Evolutionary conservation across 1,140 invertebrate species (phyloP), one percentile per base, ranked within the genome.

Genomic region (Asobara japonica): DNA sequence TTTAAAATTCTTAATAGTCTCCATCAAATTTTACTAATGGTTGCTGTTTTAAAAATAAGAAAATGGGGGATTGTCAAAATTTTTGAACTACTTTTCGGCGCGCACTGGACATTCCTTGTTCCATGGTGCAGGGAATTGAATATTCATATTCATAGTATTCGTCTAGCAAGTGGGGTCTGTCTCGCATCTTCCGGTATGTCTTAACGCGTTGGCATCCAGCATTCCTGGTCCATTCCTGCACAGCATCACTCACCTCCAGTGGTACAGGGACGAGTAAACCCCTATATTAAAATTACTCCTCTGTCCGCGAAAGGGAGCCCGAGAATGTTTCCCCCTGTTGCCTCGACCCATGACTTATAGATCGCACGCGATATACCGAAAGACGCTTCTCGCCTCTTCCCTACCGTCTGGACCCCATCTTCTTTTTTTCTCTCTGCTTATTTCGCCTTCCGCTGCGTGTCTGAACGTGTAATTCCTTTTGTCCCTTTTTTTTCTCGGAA

Each of bases 261-360:
- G n/a, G n/a, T 33, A 27, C 38, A 20, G 56, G 33, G 31, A 64
- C 65, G 48, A 71, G 25, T 18, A 31, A 65, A 77, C 70, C 25
- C 70, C 60, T 65, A 74, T 77, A 79, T 79, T 78, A 78, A 79
- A 79, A 74, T 65, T 69, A 75, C 45, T 75, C 60, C 41, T 36
- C 22, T 33, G 30, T 31, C 45, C n/a, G 5, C 29, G 60, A 18
- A 29, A 69, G 16, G 31, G 65, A 69, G 41, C 51, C 60, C 68
- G 38, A 29, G n/a, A 27, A 71, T n/a, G 18, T 30, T 62, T 51
- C 48, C 65, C 16, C 10, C 22, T 27, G 25, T 13, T 29, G 2
- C 29, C 8, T 27, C 31, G 6, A 8, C 60, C 4, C 69, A 36
- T 48, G 61, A 71, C 61, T 65, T 71, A 71, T 65, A 36, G 69